Conservation (phyloP, 2,113 vertebrate species). For the Gallinago jamesoni region DNA sequence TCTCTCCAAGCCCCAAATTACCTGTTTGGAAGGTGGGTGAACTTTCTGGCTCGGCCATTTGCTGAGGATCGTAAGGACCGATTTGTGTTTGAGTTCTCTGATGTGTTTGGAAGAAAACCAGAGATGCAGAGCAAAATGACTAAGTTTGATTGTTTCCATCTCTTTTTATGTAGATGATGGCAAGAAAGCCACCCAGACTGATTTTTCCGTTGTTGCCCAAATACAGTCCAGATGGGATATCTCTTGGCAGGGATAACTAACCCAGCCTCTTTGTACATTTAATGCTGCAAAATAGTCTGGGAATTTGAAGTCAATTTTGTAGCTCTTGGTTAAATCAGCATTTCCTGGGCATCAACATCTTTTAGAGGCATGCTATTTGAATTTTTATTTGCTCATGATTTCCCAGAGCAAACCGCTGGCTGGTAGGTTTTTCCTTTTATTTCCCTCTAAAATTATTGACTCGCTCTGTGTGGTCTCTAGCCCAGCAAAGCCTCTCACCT, state of each 20-base stretch:
- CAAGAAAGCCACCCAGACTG: neutral
- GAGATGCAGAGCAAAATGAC: neutral
- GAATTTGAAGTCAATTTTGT: neutral
- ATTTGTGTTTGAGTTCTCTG: neutral
- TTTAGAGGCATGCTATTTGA: neutral
- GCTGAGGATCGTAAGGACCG: neutral
- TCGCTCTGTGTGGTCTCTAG: accelerated
- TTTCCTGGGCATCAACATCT: neutral
- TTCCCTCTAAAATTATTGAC: neutral
- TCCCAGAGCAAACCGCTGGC: neutral
- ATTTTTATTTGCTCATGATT: neutral
- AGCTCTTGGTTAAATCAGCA: neutral
- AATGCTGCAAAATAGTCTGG: neutral
- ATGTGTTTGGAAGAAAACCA: neutral
- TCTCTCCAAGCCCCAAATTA: neutral
- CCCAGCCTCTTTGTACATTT: neutral
- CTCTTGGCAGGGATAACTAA: neutral
- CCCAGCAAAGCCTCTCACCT: neutral
- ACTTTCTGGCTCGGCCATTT: neutral
- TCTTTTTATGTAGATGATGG: neutral
- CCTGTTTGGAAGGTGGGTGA: neutral
- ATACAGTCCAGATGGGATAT: neutral
- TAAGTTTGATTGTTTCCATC: neutral
- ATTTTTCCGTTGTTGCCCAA: neutral
- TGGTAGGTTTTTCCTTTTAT: neutral